Percentiles rank a stretch among this genome's conserved stretches.
phyloP scores from a whole-genome alignment of 1,140 invertebrate genomes.

The Schlechtendalia chinensis region DNA sequence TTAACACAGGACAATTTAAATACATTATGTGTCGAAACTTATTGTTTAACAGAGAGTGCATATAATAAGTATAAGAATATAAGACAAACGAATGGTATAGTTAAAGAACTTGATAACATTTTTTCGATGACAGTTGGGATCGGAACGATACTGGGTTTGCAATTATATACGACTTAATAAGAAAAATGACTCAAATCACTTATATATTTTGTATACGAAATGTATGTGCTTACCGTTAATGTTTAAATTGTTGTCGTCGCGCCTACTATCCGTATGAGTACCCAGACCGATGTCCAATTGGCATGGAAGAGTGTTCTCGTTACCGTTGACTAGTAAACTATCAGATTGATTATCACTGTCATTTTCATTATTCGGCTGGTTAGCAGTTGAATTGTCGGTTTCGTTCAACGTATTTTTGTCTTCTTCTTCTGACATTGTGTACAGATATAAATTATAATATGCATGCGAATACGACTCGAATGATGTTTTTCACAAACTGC shows the following conservation, averaged over 20 bases:
- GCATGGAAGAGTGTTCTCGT: conserved; percentile 21
- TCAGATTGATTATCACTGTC: background rate
- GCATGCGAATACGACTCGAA: background rate
- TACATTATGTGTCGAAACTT: background rate
- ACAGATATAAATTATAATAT: conserved; percentile 11
- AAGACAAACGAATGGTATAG: background rate
- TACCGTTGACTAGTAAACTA: background rate
- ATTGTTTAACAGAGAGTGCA: background rate
- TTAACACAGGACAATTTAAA: background rate
- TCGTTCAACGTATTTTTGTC: conserved; percentile 23
- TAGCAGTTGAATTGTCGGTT: background rate
- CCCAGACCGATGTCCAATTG: conserved; percentile 38
- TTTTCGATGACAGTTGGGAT: background rate
- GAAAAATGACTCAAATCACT: background rate
- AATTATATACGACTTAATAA: no score
- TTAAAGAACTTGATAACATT: background rate
- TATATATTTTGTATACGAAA: background rate
- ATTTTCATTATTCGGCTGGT: background rate
- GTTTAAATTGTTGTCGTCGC: background rate
- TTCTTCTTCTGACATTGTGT: conserved; percentile 35
- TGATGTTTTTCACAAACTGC: background rate
- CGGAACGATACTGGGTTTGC: background rate
- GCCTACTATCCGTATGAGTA: conserved; percentile 37
- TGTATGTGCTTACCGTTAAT: background rate
- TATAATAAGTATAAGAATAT: no score